A percentile compares a stretch with the other conserved stretches of the same genome.
Evolutionary conservation across 1,140 invertebrate species (phyloP).

Genomic region (Diorhabda carinulata): DNA sequence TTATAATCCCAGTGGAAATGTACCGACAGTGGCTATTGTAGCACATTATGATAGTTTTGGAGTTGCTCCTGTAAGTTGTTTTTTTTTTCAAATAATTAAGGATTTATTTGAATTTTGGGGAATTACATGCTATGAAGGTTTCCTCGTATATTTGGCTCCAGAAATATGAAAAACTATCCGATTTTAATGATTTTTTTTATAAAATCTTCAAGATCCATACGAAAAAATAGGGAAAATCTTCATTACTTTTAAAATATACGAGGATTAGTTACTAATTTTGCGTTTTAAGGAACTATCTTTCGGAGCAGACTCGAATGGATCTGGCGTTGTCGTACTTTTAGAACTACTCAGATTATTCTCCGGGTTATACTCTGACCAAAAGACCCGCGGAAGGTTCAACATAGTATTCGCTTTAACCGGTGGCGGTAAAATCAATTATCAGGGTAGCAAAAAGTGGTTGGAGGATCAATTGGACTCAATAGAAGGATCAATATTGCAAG

Average conservation of each 20-base stretch:
- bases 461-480: constrained; percentile 84
- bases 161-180: no score
- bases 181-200: no score
- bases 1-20: constrained; percentile 70
- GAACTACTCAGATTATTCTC: constrained; percentile 89
- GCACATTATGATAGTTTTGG: constrained; percentile 92
- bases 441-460: constrained; percentile 94
- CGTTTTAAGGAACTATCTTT: constrained; percentile 68
- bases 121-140: no score
- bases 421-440: constrained; percentile 89
- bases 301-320: constrained; percentile 91
- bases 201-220: no score
- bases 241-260: no score
- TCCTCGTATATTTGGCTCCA: no score
- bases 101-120: neutral
- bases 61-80: constrained; percentile 74
- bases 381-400: constrained; percentile 80
- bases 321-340: constrained; percentile 83
- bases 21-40: constrained; percentile 82
- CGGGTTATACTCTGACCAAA: constrained; percentile 76
- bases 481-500: constrained; percentile 69
- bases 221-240: no score
- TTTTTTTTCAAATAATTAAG: constrained; percentile 3
- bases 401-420: constrained; percentile 88
- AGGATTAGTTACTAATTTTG: neutral